Evolutionary conservation across 2,797 vertebrate species (phyloP), one percentile per base, ranked within the genome.

Genomic region (Cygnus olor): DNA sequence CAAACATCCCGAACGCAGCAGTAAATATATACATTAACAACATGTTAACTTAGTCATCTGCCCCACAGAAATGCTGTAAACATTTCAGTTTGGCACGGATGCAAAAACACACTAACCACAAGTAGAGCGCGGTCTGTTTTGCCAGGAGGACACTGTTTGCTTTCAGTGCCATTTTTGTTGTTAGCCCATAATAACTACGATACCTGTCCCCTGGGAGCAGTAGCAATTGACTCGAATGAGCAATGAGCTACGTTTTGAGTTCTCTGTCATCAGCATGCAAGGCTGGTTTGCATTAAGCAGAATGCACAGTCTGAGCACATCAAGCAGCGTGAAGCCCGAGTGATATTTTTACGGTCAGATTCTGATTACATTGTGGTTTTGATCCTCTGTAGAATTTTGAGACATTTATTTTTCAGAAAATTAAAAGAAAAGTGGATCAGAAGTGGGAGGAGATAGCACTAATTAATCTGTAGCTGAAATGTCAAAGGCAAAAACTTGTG

Each of bases 301-400:
- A 79, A 14, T 1, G 1, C 0, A 0, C 10, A 14, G 4, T 8
- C 51, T 5, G 18, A 84, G 47, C 2, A 9, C n/a, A 47, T 44
- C 56, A 6, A 25, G 14, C 51, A 60, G 56, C 14, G 10, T 11
- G 30, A 24, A 69, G 27, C 30, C 45, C 2, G 15, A 84, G 24
- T 0, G 2, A 6, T 2, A 6, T 24, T 3, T 28, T 13, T 27
- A 38, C 1, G 12, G 21, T 20, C 45, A 15, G 32, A 5, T 30
- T 56, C 51, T 22, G 30, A 2, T 14, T 47, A 21, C 63, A 80
- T 56, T 9, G 38, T 0, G 2, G 14, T 4, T 56, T 56, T 57
- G 2, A 32, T 65, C 32, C 40, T 8, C 54, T 22, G 68, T 14
- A 9, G 10, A 72, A 18, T 25, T 56, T 61, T 61, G 47, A 66